Evolutionary conservation across 2,888 invertebrate species (phyloP).

Genomic region (Volucella inflata): DNA sequence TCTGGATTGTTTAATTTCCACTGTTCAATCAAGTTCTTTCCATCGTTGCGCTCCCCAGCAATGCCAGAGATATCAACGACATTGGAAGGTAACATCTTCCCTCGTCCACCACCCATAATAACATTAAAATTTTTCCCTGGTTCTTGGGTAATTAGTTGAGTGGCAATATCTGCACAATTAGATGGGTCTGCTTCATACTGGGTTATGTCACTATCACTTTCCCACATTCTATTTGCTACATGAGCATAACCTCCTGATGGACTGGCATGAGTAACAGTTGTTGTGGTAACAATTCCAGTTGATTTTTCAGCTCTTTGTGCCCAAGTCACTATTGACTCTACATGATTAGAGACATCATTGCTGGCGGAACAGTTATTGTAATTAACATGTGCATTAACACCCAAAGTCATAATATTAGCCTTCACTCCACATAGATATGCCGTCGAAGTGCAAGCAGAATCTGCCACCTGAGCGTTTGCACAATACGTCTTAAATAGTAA

Average conservation of each 20-base stretch:
- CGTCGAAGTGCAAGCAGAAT: conserved; percentile 90
- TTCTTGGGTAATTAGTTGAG: conserved; percentile 87
- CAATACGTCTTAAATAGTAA: conserved; percentile 85
- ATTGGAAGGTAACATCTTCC: conserved; percentile 87
- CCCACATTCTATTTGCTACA: conserved; percentile 88
- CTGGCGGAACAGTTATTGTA: conserved; percentile 87
- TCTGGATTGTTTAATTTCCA: conserved; percentile 86
- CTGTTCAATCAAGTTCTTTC: conserved; percentile 86
- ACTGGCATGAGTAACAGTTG: conserved; percentile 91
- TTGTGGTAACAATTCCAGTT: conserved; percentile 89
- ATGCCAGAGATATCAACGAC: conserved; percentile 83
- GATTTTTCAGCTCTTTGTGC: conserved; percentile 87
- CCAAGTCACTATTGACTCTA: conserved; percentile 88
- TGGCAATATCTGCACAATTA: conserved; percentile 89
- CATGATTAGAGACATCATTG: conserved; percentile 85
- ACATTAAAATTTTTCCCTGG: conserved; percentile 90
- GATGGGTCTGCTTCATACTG: conserved; percentile 69
- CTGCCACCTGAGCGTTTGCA: conserved; percentile 88
- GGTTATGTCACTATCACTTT: conserved; percentile 86
- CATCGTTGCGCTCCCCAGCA: conserved; percentile 86
- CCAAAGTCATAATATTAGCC: conserved; percentile 87
- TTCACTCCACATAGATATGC: conserved; percentile 89
- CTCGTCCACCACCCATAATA: conserved; percentile 90
- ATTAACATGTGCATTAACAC: conserved; percentile 88
- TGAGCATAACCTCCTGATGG: conserved; percentile 88